phyloP scores from a whole-genome alignment of 2,113 vertebrate genomes.

The Plectropomus leopardus region DNA sequence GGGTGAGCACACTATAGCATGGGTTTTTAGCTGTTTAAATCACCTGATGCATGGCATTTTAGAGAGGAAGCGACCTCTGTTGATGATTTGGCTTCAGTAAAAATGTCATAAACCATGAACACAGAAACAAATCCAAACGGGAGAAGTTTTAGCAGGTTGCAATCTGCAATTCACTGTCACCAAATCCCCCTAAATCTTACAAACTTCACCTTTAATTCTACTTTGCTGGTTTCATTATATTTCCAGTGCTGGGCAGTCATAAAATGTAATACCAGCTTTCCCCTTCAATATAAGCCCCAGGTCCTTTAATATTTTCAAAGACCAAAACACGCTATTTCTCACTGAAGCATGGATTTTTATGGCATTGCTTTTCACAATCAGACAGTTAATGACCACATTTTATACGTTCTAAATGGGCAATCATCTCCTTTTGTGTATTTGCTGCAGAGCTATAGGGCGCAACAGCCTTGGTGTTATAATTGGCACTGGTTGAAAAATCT shows the following conservation, averaged over 20 bases:
- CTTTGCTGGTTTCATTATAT: background rate
- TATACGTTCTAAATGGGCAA: slow-evolving; percentile 2
- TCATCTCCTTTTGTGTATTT: slow-evolving; percentile 8
- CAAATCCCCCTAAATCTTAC: no score
- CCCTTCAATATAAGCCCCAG: background rate
- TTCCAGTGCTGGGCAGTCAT: background rate
- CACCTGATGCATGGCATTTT: no score
- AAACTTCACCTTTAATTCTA: no score
- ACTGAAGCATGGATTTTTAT: slow-evolving; percentile 5
- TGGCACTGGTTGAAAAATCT: slow-evolving; percentile 25
- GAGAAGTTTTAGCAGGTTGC: no score
- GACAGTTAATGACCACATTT: slow-evolving; percentile 22
- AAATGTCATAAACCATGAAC: no score
- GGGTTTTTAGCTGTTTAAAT: no score
- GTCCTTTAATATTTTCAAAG: background rate
- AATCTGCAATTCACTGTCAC: no score
- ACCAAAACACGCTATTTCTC: background rate
- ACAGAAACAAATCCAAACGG: no score
- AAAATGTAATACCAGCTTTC: background rate
- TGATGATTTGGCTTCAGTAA: no score
- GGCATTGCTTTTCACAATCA: background rate
- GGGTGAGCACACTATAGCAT: no score
- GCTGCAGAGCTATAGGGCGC: slow-evolving; percentile 4
- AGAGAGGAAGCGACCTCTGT: no score
- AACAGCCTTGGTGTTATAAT: slow-evolving; percentile 35